Evolutionary conservation across 2,113 vertebrate genomes (phyloP).

Genomic region (Orthonyx spaldingii): DNA sequence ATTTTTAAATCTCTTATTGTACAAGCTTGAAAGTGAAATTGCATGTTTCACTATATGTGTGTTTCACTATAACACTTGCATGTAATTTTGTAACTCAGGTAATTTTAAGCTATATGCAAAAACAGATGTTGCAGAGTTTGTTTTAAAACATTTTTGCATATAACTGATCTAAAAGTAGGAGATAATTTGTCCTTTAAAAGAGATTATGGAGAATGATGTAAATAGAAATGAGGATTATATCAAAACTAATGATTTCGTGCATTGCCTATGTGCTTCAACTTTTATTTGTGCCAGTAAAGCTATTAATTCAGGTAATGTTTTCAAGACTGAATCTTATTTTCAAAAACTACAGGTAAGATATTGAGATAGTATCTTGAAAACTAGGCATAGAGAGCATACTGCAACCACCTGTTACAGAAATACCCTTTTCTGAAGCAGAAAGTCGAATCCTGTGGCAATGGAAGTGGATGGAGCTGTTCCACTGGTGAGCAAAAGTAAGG

Average conservation of each 20-base stretch:
- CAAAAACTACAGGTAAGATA: background rate
- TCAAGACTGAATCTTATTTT: background rate
- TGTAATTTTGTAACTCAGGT: background rate
- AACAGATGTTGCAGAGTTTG: background rate
- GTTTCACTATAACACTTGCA: too few species aligned
- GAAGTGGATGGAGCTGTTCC: background rate
- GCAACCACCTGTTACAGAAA: background rate
- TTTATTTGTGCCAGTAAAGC: background rate
- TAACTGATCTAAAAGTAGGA: background rate
- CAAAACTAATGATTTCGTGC: background rate
- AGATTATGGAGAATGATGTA: background rate
- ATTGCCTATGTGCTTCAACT: background rate
- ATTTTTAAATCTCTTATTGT: background rate
- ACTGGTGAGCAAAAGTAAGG: background rate
- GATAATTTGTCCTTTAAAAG: background rate
- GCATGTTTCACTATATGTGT: too few species aligned
- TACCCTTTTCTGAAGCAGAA: background rate
- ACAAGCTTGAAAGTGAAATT: background rate
- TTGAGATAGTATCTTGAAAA: background rate
- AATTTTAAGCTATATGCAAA: background rate
- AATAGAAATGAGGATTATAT: background rate
- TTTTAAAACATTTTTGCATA: background rate
- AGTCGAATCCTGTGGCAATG: background rate
- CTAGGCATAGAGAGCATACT: background rate
- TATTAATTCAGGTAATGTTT: background rate